Conservation (phyloP, 2,888 invertebrate genomes). For the Cataglyphis rosenhaueri region DNA sequence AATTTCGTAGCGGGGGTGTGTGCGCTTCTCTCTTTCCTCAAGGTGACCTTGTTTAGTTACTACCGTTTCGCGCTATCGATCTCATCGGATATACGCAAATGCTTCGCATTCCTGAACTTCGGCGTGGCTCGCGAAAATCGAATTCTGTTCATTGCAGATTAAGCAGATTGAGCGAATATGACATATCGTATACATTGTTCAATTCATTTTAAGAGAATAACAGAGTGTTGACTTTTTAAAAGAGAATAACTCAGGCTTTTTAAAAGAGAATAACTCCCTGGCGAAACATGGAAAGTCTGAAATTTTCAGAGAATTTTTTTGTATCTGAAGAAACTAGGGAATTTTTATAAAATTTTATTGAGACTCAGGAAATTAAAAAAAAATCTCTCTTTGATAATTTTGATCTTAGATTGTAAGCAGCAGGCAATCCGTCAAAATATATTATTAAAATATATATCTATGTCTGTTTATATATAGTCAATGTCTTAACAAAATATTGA, state of each 20-base stretch:
- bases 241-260: background rate
- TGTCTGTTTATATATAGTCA: too few relatives aligned
- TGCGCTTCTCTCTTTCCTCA: slow-evolving; percentile 47
- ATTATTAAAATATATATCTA: too few relatives aligned
- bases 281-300: too few relatives aligned
- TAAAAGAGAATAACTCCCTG: background rate
- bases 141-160: background rate
- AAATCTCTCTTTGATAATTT: too few relatives aligned
- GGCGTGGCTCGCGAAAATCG: background rate
- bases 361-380: too few relatives aligned
- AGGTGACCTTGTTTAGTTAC: slow-evolving; percentile 62
- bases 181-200: background rate
- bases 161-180: background rate
- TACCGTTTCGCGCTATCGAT: slow-evolving; percentile 57
- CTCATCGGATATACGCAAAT: slow-evolving; percentile 31
- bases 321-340: too few relatives aligned
- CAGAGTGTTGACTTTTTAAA: background rate
- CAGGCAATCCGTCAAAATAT: too few relatives aligned
- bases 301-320: too few relatives aligned
- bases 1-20: slow-evolving; percentile 41
- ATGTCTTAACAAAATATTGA: too few relatives aligned
- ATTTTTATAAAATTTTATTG: too few relatives aligned
- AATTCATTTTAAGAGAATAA: background rate
- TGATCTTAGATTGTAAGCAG: too few relatives aligned
- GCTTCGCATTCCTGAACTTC: background rate